phyloP scores from a whole-genome alignment of 2,113 vertebrate genomes.

The Melanotaenia duboulayi region DNA sequence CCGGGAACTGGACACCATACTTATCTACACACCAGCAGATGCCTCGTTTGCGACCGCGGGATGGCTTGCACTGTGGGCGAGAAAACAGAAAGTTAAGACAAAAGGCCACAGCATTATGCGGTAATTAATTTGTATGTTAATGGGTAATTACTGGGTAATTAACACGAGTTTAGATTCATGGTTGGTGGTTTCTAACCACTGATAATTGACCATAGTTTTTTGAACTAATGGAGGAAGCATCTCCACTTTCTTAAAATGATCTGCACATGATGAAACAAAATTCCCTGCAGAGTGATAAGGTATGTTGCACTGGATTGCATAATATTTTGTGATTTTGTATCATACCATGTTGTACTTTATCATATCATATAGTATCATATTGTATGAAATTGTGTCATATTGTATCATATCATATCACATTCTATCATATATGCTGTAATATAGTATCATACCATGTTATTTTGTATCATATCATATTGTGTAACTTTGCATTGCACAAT shows the following conservation, averaged over 20 bases:
- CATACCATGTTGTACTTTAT: neutral
- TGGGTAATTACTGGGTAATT: neutral
- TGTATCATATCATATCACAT: no score
- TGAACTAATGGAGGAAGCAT: neutral
- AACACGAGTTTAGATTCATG: neutral
- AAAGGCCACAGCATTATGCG: neutral
- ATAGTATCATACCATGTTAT: no score
- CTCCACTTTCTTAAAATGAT: neutral
- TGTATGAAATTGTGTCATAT: no score
- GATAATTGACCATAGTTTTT: neutral
- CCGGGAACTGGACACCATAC: conserved; percentile 94
- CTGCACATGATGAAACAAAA: neutral
- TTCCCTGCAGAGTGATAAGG: neutral
- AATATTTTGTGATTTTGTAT: neutral
- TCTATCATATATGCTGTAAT: no score
- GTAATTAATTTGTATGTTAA: neutral
- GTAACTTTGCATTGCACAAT: no score
- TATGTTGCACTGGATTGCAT: no score
- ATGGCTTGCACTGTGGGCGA: conserved; percentile 91
- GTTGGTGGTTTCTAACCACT: neutral
- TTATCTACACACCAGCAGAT: conserved; percentile 99
- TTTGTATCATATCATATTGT: no score
- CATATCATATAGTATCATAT: neutral
- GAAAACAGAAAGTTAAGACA: conserved; percentile 2
- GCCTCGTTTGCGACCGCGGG: conserved; percentile 95